A percentile compares a stretch with the other conserved stretches of the same genome.
Evolutionary conservation across 35 echinoderm and acorn worm genomes (phyloP).

Genomic region (Anneissia japonica): DNA sequence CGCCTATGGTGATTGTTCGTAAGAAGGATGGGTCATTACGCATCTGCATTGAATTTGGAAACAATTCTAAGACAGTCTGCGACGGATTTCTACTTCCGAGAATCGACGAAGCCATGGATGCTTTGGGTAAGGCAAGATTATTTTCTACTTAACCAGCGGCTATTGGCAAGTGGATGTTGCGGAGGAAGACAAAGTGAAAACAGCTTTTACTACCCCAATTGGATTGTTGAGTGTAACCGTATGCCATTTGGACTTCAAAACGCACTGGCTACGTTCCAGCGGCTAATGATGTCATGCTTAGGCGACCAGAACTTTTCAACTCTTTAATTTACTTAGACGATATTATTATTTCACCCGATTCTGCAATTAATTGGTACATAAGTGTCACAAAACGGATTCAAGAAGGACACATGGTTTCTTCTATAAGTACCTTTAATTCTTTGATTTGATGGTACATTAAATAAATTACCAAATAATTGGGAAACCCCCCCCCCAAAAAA

Average conservation of each 20-base stretch:
- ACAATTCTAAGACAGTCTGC: neutral
- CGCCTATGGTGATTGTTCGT: constrained; percentile 35
- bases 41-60: constrained; percentile 36
- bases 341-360: constrained; percentile 17
- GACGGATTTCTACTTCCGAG: neutral
- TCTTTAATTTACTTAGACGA: constrained; percentile 14
- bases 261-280: constrained; percentile 30
- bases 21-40: constrained; percentile 48
- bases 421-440: too few species aligned
- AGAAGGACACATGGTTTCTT: too few species aligned
- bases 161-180: constrained; percentile 30
- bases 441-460: too few species aligned
- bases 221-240: constrained; percentile 13
- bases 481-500: too few species aligned
- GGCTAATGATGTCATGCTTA: constrained; percentile 18
- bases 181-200: constrained; percentile 19
- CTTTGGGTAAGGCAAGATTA: too few species aligned
- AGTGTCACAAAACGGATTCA: too few species aligned
- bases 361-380: too few species aligned
- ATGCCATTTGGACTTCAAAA: constrained; percentile 32
- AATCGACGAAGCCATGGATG: constrained; percentile 23
- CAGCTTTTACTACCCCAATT: constrained; percentile 21
- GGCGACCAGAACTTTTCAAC: neutral
- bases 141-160: too few species aligned
- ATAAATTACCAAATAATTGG: too few species aligned